Conservation (phyloP, 2,113 vertebrate genomes). For the Peucedramus taeniatus region DNA sequence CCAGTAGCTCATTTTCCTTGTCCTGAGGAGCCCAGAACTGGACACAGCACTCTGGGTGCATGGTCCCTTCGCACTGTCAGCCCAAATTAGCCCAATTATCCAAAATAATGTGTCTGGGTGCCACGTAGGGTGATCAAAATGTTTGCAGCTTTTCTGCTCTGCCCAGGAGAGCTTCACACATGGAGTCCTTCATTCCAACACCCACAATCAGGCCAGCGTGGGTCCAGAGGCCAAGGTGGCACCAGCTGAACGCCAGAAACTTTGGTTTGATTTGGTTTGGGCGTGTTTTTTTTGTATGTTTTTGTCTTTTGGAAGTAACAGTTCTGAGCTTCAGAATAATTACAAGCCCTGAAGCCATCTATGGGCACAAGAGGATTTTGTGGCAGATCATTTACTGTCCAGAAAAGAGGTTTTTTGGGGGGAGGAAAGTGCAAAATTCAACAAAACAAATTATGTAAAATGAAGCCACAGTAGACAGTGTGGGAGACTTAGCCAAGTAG, state of each 20-base stretch:
- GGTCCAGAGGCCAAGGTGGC: neutral
- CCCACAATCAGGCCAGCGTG: fast-evolving
- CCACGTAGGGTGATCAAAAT: neutral
- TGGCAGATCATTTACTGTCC: neutral
- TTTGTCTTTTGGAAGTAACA: neutral
- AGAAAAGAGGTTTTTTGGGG: fast-evolving
- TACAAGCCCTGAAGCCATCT: neutral
- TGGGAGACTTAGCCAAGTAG: neutral
- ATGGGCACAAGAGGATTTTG: neutral
- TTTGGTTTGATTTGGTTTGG: neutral
- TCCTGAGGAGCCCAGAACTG: neutral
- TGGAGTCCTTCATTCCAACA: neutral
- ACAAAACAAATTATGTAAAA: neutral
- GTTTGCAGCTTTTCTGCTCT: neutral
- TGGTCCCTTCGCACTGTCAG: fast-evolving
- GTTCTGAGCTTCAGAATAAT: neutral
- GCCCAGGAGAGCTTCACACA: neutral
- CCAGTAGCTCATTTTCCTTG: neutral
- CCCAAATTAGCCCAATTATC: fast-evolving
- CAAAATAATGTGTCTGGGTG: fast-evolving
- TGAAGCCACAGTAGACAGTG: neutral
- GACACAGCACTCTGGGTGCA: too few relatives aligned
- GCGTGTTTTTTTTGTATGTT: neutral
- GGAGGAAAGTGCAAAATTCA: neutral
- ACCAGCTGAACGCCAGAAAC: neutral